phyloP scores from a whole-genome alignment of 1,140 invertebrate species.

The Danaus plexippus region DNA sequence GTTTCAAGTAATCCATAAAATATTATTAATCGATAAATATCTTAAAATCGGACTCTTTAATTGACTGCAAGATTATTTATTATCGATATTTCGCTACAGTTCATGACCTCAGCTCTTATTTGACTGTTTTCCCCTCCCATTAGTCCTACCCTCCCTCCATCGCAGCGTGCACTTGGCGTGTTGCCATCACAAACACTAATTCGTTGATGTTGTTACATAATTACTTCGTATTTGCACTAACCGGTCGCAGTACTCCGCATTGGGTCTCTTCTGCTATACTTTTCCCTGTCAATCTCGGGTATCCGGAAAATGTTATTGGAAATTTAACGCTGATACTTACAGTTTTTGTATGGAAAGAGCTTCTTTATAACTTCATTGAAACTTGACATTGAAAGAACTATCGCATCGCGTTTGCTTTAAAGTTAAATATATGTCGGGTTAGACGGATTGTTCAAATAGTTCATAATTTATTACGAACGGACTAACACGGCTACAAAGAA shows the following conservation, averaged over 20 bases:
- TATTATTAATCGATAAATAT: no score
- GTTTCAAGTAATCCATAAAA: no score
- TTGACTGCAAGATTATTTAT: conserved; percentile 14
- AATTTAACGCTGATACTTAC: no score
- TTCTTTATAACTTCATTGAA: no score
- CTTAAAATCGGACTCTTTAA: neutral
- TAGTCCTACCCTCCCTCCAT: conserved; percentile 5
- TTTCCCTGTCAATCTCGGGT: neutral
- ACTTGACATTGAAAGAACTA: no score
- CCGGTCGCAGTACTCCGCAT: conserved; percentile 23
- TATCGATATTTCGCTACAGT: conserved; percentile 21
- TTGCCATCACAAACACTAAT: conserved; percentile 58
- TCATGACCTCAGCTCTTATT: conserved; percentile 11
- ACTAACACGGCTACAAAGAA: no score
- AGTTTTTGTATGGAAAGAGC: no score
- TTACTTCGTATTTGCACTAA: conserved; percentile 55
- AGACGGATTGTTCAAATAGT: no score
- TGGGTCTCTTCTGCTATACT: conserved; percentile 12
- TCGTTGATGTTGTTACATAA: conserved; percentile 59
- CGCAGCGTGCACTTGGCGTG: conserved; percentile 40
- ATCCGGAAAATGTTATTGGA: conserved; percentile 1
- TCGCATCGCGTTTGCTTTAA: no score
- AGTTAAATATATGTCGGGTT: no score
- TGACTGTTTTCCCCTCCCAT: conserved; percentile 3
- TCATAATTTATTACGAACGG: no score